Evolutionary conservation across 2,797 vertebrate genomes (phyloP), one percentile per base, ranked within the genome.

Genomic region (Silurus lanzhouensis): DNA sequence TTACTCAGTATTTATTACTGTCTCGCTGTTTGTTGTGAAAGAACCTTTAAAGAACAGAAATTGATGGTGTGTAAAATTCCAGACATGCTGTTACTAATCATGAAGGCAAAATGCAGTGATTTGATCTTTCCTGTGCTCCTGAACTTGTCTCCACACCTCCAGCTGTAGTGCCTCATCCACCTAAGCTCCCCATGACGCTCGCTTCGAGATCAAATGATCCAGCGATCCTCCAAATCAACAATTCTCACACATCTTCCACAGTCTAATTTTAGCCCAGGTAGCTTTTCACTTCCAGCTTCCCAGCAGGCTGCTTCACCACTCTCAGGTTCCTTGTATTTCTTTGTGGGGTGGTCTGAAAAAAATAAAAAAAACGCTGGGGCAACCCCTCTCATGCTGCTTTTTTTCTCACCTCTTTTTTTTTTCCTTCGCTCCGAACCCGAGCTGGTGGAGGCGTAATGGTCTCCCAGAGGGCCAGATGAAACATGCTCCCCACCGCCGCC

Each of bases 391-490:
- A 96, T 97, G 94, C 95, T 95, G 48, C 94, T 92, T 87, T 94
- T 94, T 96, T 94, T 81, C 55, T 87, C 86, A 71, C 83, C 78
- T 67, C 87, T 46, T 83, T 57, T 57, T 31, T 71, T 94, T 14
- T 5, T 79, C 52, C 66, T n/a, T 61, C 91, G 82, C 94, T 95
- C 94, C 94, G 92, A 96, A 95, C 95, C 95, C 92, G 96, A 95
- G 94, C 95, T 96, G 96, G 95, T 95, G 96, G 95, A 97, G 95
- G 94, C 96, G 97, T 98, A 97, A 98, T 97, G 97, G 97, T 96
- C 96, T 98, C 97, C 97, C 96, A 97, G 95, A 97, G 97, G 97
- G 96, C 96, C 95, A 97, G 96, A 98, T 98, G 97, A 99, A 98
- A 98, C 94, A 82, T 92, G 96, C 96, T 96, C 95, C 96, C 96